A percentile compares a stretch with the other conserved stretches of the same genome.
These are phyloP conservation scores for Meteorus sp. DNA, from an alignment of 1,140 invertebrate species.

Conservation along the genomic window DNA sequence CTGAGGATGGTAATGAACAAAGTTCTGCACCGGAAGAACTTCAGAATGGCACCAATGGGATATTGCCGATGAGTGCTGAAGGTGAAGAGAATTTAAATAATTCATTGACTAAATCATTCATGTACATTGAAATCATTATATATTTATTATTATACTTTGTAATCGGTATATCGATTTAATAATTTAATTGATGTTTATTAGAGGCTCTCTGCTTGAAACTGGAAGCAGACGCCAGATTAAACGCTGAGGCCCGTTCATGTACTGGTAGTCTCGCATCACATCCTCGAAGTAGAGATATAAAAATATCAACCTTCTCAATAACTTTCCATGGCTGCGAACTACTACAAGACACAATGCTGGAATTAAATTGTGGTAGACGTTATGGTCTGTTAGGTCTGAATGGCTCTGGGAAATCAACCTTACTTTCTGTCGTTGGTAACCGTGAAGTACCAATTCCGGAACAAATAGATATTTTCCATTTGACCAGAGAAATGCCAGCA, in stretches of 20 bases:
- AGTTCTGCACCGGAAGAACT: conserved; percentile 49
- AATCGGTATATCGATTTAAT: conserved; percentile 1
- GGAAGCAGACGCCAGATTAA: conserved; percentile 86
- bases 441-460: conserved; percentile 95
- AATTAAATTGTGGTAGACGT: conserved; percentile 94
- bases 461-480: conserved; percentile 97
- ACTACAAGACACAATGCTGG: conserved; percentile 92
- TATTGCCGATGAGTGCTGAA: conserved; percentile 56
- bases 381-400: conserved; percentile 97
- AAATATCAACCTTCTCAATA: conserved; percentile 96
- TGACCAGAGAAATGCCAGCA: conserved; percentile 95
- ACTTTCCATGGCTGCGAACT: conserved; percentile 98
- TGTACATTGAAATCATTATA: too few relatives aligned
- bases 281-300: conserved; percentile 92
- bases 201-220: conserved; percentile 86
- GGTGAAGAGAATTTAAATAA: too few relatives aligned
- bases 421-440: conserved; percentile 88
- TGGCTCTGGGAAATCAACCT: conserved; percentile 91
- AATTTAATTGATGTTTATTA: conserved; percentile 49
- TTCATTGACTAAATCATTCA: too few relatives aligned
- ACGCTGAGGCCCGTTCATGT: conserved; percentile 90
- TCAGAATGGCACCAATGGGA: conserved; percentile 54
- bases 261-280: conserved; percentile 95
- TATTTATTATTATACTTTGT: too few relatives aligned
- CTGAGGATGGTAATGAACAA: conserved; percentile 61